A percentile compares a stretch with the other conserved stretches of the same genome.
Conservation (phyloP, 2,888 invertebrate genomes). For the Sinopyrophorus schimmeli region DNA sequence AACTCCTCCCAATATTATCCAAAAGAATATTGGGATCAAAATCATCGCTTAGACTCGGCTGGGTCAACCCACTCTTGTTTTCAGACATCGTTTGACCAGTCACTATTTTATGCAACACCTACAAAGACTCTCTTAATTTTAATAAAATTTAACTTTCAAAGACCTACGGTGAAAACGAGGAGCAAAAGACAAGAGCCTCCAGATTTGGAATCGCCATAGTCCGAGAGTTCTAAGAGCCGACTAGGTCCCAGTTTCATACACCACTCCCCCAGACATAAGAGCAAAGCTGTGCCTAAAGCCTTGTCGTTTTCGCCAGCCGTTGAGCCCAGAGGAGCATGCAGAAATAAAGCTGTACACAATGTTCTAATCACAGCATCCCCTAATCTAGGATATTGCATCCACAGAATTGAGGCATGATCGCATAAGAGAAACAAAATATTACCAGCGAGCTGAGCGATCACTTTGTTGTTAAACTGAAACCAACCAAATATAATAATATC, state of each 20-base stretch:
- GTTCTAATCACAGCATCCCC: slow-evolving; percentile 63
- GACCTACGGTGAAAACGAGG: slow-evolving; percentile 71
- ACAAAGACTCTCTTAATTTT: no score
- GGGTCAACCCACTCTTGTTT: slow-evolving; percentile 56
- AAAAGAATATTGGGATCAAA: slow-evolving; percentile 74
- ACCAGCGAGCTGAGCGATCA: slow-evolving; percentile 82
- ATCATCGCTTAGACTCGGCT: slow-evolving; percentile 63
- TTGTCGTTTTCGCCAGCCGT: slow-evolving; percentile 65
- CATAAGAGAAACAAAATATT: slow-evolving; percentile 78
- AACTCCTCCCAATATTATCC: slow-evolving; percentile 65
- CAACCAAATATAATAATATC: slow-evolving; percentile 1
- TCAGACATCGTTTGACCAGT: slow-evolving; percentile 60
- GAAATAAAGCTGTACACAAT: slow-evolving; percentile 55
- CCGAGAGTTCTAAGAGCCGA: slow-evolving; percentile 62
- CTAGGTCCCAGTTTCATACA: slow-evolving; percentile 80
- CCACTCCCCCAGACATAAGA: slow-evolving; percentile 92
- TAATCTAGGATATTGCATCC: slow-evolving; percentile 70
- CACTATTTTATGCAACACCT: slow-evolving; percentile 66
- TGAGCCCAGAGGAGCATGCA: slow-evolving; percentile 58
- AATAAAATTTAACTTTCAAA: no score
- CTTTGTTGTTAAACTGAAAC: slow-evolving; percentile 76
- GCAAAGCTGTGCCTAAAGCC: slow-evolving; percentile 76
- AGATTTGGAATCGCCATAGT: slow-evolving; percentile 54
- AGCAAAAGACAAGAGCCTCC: slow-evolving; percentile 62
- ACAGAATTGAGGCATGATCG: slow-evolving; percentile 75